Evolutionary conservation across 2,113 vertebrate genomes (phyloP).

Genomic region (Epinephelus fuscoguttatus): DNA sequence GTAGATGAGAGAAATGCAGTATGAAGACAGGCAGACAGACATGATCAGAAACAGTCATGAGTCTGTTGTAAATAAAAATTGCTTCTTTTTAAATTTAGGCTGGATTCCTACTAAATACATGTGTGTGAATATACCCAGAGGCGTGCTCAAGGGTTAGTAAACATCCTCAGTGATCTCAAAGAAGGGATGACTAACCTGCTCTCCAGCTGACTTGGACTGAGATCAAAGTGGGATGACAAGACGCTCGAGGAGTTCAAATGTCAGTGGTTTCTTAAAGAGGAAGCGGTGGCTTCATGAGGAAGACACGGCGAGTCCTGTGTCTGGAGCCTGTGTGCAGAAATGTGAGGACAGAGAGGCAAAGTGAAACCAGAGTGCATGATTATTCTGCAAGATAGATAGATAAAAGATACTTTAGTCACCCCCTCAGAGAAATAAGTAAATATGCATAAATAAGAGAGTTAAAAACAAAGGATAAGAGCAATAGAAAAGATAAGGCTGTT

Average conservation of each 20-base stretch:
- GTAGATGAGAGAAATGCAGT: too few species aligned
- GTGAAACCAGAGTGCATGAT: slow-evolving; percentile 19
- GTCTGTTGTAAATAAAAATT: not conserved
- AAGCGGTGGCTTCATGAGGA: slow-evolving; percentile 57
- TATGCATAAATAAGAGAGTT: too few species aligned
- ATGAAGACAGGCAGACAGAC: not conserved
- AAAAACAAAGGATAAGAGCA: too few species aligned
- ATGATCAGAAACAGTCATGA: not conserved
- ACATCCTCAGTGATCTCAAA: slow-evolving; percentile 58
- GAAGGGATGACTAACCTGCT: slow-evolving; percentile 73
- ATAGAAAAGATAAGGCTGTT: too few species aligned
- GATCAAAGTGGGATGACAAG: slow-evolving; percentile 72
- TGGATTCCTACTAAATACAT: not conserved
- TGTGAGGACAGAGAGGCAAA: slow-evolving; percentile 7
- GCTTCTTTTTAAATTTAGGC: not conserved
- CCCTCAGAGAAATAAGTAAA: too few species aligned
- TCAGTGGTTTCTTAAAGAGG: slow-evolving; percentile 77
- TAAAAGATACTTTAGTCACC: too few species aligned
- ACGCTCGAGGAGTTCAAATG: slow-evolving; percentile 64
- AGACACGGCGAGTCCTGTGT: slow-evolving; percentile 8
- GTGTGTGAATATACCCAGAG: slow-evolving; percentile 25
- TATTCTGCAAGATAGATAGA: not conserved
- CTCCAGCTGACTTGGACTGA: slow-evolving; percentile 74
- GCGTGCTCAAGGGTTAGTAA: slow-evolving; percentile 48
- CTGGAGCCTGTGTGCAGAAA: slow-evolving; percentile 30